Evolutionary conservation across 2,113 vertebrate genomes (phyloP), one percentile per base, ranked within the genome.

Genomic region (Saguinus imperator): DNA sequence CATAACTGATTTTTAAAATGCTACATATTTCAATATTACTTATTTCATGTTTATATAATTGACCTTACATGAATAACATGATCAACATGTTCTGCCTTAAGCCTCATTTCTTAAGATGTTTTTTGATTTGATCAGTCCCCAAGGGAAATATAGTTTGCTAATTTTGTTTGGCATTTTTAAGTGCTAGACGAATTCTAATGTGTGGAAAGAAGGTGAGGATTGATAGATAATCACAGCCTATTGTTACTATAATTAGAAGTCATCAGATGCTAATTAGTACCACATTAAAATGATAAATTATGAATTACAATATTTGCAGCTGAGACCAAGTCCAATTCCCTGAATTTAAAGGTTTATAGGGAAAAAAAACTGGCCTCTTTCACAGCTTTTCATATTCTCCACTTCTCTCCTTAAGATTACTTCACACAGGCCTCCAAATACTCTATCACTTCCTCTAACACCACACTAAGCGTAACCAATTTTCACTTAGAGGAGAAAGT

Each of bases 191-290:
- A 98, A 94, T 83, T 87, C 87, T 97, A 98, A 98, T 96, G 92
- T 85, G 81, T 85, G 79, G 92, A 97, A 64, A 95, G 98, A 98
- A 98, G 92, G 95, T 97, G 90, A 97, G 84, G 92, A 97, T 35
- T 97, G 95, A 98, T 87, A 98, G 96, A 98, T 89, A 98, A 87
- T 97, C 97, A 98, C 27, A 95, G 96, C 32, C 97, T 97, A 98
- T 96, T 98, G 96, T 98, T 98, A 96, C 97, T 98, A 98, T 97
- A 98, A 98, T 97, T 97, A 98, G 95, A 98, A 98, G 95, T 98
- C 97, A 88, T 90, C 87, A 97, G 97, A 98, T 96, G 97, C 87
- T 97, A 98, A 98, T 98, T 98, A 98, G 95, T 94, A 98, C 87
- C 88, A 89, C 92, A 97, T 98, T 98, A 98, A 98, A 98, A 97